These are phyloP conservation scores for Ypsolopha sequella DNA, from an alignment of 2,888 invertebrate species.

Conservation along the genomic window DNA sequence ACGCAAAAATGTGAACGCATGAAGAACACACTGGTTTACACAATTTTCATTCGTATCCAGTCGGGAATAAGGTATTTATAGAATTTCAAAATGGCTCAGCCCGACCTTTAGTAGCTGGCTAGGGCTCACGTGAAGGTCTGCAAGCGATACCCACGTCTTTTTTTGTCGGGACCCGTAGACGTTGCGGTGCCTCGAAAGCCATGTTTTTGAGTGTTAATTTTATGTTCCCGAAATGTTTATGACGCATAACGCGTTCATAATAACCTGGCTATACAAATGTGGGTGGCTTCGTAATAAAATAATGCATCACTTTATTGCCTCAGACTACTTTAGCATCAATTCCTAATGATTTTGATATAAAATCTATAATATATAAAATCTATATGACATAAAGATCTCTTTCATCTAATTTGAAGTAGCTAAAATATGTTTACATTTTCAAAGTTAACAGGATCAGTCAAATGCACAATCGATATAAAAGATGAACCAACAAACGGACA, in stretches of 20 bases:
- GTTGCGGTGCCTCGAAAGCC: conserved; percentile 64
- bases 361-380: conserved; percentile 3
- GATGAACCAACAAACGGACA: conserved; percentile 32
- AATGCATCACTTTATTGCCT: conserved; percentile 58
- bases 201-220: conserved; percentile 69
- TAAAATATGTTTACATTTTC: conserved; percentile 10
- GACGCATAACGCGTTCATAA: conserved; percentile 66
- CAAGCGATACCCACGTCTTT: conserved; percentile 60
- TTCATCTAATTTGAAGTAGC: neutral
- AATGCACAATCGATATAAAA: conserved; percentile 45
- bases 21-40: conserved; percentile 10
- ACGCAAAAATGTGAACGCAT: conserved; percentile 17
- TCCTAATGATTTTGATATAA: too few relatives aligned
- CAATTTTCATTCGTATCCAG: conserved; percentile 23
- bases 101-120: conserved; percentile 26
- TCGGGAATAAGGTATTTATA: conserved; percentile 7
- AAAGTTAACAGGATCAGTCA: conserved; percentile 44
- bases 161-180: conserved; percentile 61
- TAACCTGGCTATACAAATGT: conserved; percentile 64
- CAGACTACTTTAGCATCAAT: conserved; percentile 11
- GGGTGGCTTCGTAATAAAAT: conserved; percentile 59
- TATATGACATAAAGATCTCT: neutral
- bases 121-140: conserved; percentile 39
- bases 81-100: conserved; percentile 8
- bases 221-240: conserved; percentile 70